phyloP scores from a whole-genome alignment of 1,140 invertebrate genomes.

The Charaxes varanes region DNA sequence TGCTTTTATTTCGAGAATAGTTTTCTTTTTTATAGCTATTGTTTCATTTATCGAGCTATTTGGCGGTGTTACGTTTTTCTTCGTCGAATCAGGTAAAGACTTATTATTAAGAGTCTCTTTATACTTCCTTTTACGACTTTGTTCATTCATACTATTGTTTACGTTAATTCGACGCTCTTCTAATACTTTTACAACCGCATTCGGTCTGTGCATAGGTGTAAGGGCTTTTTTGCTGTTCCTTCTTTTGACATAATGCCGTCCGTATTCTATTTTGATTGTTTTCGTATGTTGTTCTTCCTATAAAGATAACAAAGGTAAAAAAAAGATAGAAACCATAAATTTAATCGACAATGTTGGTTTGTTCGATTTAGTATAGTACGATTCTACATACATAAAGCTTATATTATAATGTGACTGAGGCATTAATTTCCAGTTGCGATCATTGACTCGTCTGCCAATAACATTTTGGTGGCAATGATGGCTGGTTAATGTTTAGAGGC shows the following conservation, averaged over 20 bases:
- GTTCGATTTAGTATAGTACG: too few species aligned
- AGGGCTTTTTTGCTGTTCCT: constrained; percentile 26
- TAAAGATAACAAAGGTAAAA: constrained; percentile 15
- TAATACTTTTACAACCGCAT: constrained; percentile 33
- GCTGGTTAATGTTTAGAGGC: too few species aligned
- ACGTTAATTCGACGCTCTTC: constrained; percentile 23
- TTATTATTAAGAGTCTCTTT: constrained; percentile 22
- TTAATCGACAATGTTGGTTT: too few species aligned
- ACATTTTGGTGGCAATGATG: too few species aligned
- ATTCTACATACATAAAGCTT: too few species aligned
- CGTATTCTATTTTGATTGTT: constrained; percentile 21
- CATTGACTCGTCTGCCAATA: too few species aligned
- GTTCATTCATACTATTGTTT: constrained; percentile 19
- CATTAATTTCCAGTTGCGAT: too few species aligned
- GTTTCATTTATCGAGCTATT: constrained; percentile 14
- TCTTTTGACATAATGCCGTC: constrained; percentile 30
- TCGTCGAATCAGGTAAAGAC: constrained; percentile 33
- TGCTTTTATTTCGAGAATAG: constrained; percentile 31
- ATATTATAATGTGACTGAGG: too few species aligned
- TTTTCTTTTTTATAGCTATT: constrained; percentile 17
- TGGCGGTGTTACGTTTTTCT: constrained; percentile 24
- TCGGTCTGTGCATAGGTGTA: constrained; percentile 30
- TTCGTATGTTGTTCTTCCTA: constrained; percentile 14
- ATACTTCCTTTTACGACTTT: constrained; percentile 25
- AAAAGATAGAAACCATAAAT: too few species aligned